Percentiles rank a stretch among this genome's conserved stretches.
Conservation (phyloP, 2,888 invertebrate species). For the Acrobasis consociella region DNA sequence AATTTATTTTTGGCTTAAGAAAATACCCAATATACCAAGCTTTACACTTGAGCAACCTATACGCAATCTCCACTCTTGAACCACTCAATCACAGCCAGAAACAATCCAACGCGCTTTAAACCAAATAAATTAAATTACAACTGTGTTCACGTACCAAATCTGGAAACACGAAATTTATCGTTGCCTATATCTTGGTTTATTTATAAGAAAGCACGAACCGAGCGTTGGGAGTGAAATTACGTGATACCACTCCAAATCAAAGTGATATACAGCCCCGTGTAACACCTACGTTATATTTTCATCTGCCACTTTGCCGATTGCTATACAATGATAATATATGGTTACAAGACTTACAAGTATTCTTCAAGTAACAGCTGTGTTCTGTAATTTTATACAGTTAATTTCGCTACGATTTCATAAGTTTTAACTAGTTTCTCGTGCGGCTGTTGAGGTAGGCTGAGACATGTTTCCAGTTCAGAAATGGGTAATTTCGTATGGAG, state of each 20-base stretch:
- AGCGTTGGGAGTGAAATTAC: slow-evolving; percentile 78
- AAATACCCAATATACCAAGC: not conserved
- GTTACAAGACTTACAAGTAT: slow-evolving; percentile 6
- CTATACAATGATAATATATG: slow-evolving; percentile 30
- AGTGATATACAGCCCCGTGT: slow-evolving; percentile 67
- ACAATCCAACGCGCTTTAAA: slow-evolving; percentile 60
- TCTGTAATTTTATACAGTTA: slow-evolving; percentile 12
- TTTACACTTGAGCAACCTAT: not conserved
- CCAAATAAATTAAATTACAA: slow-evolving; percentile 75
- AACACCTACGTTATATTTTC: slow-evolving; percentile 38
- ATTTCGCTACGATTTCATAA: not conserved
- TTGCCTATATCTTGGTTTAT: slow-evolving; percentile 79
- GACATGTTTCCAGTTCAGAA: no score
- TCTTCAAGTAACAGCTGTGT: slow-evolving; percentile 24
- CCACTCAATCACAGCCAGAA: slow-evolving; percentile 59
- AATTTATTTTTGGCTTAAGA: not conserved
- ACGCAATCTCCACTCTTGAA: slow-evolving; percentile 31
- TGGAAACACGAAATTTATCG: slow-evolving; percentile 75
- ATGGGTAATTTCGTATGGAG: no score
- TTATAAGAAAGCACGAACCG: slow-evolving; percentile 77
- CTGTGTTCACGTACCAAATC: slow-evolving; percentile 68
- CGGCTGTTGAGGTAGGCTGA: no score
- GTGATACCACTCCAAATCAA: slow-evolving; percentile 81
- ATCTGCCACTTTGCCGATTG: slow-evolving; percentile 44
- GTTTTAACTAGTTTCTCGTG: no score